Evolutionary conservation across 2,113 vertebrate genomes (phyloP).

Genomic region (Hyperopisus bebe): DNA sequence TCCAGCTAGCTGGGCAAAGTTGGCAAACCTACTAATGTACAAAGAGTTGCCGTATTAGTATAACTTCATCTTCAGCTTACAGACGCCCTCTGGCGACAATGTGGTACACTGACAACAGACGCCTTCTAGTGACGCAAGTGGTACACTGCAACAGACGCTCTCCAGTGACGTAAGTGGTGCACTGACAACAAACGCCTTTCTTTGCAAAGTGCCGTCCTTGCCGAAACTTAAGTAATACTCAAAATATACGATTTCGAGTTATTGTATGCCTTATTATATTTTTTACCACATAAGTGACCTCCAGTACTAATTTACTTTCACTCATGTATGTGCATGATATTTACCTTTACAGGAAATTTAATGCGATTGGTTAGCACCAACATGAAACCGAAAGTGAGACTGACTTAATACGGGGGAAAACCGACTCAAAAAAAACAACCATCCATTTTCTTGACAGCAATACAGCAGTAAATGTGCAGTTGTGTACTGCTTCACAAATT

Average conservation of each 20-base stretch:
- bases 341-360: not conserved
- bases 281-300: not conserved
- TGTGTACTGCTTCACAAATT: not conserved
- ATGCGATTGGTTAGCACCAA: not conserved
- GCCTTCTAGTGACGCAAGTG: not conserved
- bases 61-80: not conserved
- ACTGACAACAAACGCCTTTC: not conserved
- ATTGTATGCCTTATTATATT: not conserved
- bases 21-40: not conserved
- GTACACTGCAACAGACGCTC: not conserved
- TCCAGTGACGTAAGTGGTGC: not conserved
- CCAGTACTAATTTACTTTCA: not conserved
- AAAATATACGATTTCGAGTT: not conserved
- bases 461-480: not conserved
- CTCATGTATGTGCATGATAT: not conserved
- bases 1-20: not conserved
- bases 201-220: not conserved
- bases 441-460: not conserved
- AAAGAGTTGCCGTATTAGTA: not conserved
- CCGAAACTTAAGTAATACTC: not conserved
- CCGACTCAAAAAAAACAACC: not conserved
- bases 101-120: not conserved
- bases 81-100: not conserved
- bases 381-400: constrained; percentile 18
- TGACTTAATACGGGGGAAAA: not conserved